These are phyloP conservation scores for Xerus rutilus DNA, from an alignment of 2,797 vertebrate genomes.

Conservation along the genomic window DNA sequence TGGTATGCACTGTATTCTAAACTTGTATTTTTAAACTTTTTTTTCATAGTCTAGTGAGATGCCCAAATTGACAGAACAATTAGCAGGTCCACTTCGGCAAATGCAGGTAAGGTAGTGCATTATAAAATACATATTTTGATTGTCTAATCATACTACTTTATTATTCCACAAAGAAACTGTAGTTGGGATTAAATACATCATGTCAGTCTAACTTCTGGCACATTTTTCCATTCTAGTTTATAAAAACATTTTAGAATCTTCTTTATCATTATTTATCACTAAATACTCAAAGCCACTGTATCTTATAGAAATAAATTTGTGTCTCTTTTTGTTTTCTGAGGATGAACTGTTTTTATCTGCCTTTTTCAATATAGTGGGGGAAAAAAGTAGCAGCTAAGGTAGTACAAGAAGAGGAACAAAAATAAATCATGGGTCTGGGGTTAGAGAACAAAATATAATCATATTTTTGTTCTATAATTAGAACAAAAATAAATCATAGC, in stretches of 20 bases:
- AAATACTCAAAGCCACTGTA: not conserved
- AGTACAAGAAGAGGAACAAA: not conserved
- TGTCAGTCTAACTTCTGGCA: not conserved
- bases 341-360: not conserved
- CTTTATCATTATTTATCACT: not conserved
- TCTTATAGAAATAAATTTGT: not conserved
- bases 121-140: not conserved
- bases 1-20: not conserved
- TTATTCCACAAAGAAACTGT: not conserved
- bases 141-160: not conserved
- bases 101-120: constrained; percentile 93
- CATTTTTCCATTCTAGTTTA: constrained; percentile 36
- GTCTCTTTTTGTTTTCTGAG: constrained; percentile 7
- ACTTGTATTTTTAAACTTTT: not conserved
- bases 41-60: constrained; percentile 95
- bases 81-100: constrained; percentile 96
- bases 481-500: not conserved
- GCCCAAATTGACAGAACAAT: constrained; percentile 97
- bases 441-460: no score
- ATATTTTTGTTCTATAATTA: no score
- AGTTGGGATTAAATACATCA: not conserved
- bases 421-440: not conserved
- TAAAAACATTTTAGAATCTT: constrained; percentile 17
- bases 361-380: not conserved
- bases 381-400: not conserved